Evolutionary conservation across 2,888 invertebrate species (phyloP).

Genomic region (Metallyticus violacea): DNA sequence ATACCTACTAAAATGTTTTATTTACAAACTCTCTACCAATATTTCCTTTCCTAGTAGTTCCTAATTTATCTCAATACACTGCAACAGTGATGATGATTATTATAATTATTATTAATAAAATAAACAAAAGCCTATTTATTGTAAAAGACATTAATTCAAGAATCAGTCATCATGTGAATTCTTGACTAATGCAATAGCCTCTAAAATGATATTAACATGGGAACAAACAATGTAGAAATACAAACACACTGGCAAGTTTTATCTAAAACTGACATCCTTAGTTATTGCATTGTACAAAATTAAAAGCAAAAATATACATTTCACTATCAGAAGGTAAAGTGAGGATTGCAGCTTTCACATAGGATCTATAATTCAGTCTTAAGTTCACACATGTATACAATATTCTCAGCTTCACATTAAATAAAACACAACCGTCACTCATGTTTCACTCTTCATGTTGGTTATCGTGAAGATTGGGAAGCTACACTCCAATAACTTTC

Average conservation of each 20-base stretch:
- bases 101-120: neutral
- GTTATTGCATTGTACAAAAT: neutral
- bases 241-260: neutral
- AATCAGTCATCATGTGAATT: neutral
- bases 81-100: neutral
- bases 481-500: neutral
- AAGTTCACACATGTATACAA: neutral
- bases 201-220: neutral
- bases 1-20: neutral
- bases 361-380: neutral
- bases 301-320: neutral
- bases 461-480: neutral
- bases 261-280: neutral
- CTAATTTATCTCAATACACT: neutral
- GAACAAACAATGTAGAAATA: neutral
- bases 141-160: neutral
- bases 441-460: neutral
- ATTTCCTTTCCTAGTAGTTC: neutral
- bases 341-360: neutral
- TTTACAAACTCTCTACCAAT: neutral
- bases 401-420: neutral
- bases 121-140: neutral
- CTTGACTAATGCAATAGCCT: neutral
- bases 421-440: neutral
- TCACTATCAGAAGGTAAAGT: neutral